Conservation (phyloP, 2,888 invertebrate species). For the Bruchidius siliquastri region DNA sequence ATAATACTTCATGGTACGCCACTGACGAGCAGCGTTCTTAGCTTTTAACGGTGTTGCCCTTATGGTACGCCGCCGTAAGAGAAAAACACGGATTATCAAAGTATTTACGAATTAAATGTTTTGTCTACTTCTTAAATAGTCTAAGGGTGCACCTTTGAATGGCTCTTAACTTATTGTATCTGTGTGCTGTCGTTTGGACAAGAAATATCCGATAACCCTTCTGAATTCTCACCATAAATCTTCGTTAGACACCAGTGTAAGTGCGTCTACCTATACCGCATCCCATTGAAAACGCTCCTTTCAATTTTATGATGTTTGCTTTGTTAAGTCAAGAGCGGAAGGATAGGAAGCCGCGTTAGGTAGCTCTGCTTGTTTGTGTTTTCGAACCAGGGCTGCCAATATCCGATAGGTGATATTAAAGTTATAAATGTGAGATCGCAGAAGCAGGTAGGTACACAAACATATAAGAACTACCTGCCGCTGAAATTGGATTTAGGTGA, state of each 20-base stretch:
- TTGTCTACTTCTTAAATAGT: no score
- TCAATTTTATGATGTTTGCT: conserved; percentile 26
- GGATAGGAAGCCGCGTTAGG: not conserved
- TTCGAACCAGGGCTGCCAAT: not conserved
- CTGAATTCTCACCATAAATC: not conserved
- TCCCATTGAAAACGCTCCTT: conserved; percentile 5
- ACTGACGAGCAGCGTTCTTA: no score
- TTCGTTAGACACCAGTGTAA: not conserved
- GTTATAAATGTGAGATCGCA: not conserved
- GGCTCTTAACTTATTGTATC: no score
- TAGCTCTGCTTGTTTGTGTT: not conserved
- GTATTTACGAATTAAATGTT: no score
- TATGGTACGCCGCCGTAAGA: no score
- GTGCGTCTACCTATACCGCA: not conserved
- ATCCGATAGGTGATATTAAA: not conserved
- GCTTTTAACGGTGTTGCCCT: no score
- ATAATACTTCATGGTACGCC: no score
- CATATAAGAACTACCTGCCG: not conserved
- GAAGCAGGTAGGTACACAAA: not conserved
- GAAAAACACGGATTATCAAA: no score
- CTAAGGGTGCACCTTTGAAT: no score
- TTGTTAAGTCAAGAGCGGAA: conserved; percentile 28
- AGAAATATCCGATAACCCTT: not conserved
- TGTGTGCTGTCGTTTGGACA: no score
- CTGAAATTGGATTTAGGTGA: not conserved